Percentiles rank a stretch among this genome's conserved stretches.
Evolutionary conservation across 92 coral and sea anemone species (phyloP).

Genomic region (Heliopora coerulea): DNA sequence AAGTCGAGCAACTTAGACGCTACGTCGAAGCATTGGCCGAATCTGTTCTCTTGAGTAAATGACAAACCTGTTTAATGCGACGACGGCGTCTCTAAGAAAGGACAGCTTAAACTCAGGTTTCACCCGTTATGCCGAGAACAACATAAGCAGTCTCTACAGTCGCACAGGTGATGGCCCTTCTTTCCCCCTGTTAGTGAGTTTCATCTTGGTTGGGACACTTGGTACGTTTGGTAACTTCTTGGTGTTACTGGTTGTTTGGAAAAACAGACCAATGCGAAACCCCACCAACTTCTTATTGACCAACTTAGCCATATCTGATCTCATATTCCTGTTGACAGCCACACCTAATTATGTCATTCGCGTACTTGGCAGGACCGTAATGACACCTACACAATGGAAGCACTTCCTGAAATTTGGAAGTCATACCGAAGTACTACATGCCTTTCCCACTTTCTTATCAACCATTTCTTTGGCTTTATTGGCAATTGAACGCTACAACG

Average conservation of each 20-base stretch:
- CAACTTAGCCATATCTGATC: neutral
- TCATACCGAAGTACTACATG: neutral
- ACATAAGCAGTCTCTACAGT: no score
- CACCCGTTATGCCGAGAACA: no score
- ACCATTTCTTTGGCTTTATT: neutral
- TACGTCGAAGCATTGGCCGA: no score
- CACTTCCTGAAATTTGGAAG: neutral
- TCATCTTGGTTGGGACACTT: neutral
- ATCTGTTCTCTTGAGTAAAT: no score
- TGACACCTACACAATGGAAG: no score
- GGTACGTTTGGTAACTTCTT: neutral
- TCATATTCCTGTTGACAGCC: neutral
- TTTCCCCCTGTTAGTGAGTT: neutral
- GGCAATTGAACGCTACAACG: conserved; percentile 15
- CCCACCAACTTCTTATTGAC: conserved; percentile 5
- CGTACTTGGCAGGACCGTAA: neutral
- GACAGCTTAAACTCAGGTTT: neutral
- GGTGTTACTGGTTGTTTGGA: conserved; percentile 13
- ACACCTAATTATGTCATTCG: neutral
- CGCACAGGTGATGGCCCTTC: no score
- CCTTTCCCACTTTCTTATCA: neutral
- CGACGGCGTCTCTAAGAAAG: no score
- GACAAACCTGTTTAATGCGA: no score
- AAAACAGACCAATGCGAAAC: conserved; percentile 12
- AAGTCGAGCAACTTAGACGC: no score